A percentile compares a stretch with the other conserved stretches of the same genome.
Conservation (phyloP, 2,113 vertebrate species). For the Calyptommatus sinebrachiatus region DNA sequence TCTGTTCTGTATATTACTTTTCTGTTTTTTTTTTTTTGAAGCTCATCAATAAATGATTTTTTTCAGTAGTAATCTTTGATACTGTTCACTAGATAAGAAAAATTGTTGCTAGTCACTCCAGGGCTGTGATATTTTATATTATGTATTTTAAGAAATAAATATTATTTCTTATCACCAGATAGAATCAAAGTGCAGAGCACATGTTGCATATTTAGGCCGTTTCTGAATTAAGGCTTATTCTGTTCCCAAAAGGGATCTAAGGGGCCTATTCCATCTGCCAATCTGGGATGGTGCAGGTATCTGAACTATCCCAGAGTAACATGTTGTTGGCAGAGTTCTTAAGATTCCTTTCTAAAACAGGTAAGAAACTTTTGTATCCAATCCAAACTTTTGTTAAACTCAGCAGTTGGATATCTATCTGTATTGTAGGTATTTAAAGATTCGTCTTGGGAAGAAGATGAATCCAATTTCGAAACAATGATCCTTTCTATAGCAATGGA, state of each 20-base stretch:
- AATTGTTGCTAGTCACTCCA: not conserved
- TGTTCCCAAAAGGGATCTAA: too few relatives aligned
- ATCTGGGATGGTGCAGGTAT: not conserved
- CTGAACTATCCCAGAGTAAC: too few relatives aligned
- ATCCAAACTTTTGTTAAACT: slow-evolving; percentile 13
- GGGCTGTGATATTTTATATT: not conserved
- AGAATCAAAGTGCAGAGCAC: not conserved
- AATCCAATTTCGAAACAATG: not conserved
- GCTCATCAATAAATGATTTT: not conserved
- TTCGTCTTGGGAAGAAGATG: slow-evolving; percentile 29
- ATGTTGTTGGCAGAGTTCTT: too few relatives aligned
- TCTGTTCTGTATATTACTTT: too few relatives aligned
- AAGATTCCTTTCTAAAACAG: too few relatives aligned
- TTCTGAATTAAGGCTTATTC: too few relatives aligned
- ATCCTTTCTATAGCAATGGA: slow-evolving; percentile 26
- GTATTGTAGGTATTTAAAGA: not conserved
- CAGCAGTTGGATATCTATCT: slow-evolving; percentile 30
- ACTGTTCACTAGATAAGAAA: not conserved
- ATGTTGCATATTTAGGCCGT: not conserved
- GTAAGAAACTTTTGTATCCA: not conserved
- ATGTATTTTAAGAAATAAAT: not conserved
- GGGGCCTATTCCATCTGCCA: slow-evolving; percentile 23
- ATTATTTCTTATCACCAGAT: not conserved
- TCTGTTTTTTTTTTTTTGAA: not conserved
- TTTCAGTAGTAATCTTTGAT: not conserved